Evolutionary conservation across 2,888 invertebrate genomes (phyloP), one percentile per base, ranked within the genome.

Genomic region (Eumerus sabulonum): DNA sequence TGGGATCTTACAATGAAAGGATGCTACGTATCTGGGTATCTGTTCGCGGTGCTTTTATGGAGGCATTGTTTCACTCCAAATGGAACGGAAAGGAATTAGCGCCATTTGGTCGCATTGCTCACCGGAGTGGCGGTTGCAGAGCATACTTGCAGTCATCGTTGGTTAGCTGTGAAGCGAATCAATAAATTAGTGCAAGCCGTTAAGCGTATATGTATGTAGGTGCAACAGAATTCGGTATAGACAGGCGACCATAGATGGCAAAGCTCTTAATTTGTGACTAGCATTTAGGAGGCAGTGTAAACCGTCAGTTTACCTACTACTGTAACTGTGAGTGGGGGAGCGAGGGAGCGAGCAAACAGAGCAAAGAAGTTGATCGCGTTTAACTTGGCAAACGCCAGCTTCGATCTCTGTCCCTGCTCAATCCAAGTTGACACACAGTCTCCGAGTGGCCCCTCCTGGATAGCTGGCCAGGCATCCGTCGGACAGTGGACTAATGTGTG

Each of bases 21-120:
- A 68, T 9, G 12, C 27, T 27, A 27, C 7, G 27, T 27, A 27
- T 2, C 27, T 27, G 27, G 27, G 27, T 27, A 54, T 51, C 45
- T 62, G 48, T 54, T 42, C 51, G 13, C 27, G 36, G 36, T 17
- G 12, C 9, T 16, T 60, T 63, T 16, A 62, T 40, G 47, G 68
- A 63, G 74, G 79, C 68, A 70, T 74, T 74, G 79, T 74, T 79
- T 54, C 59, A 74, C 42, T 27, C 79, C 79, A 74, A 79, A 77
- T 62, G 27, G 27, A 27, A 27, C 2, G 27, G 27, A 27, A 27
- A 27, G 27, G 57, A 74, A 70, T 76, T 68, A 74, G 74, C 74
- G 74, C 74, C 68, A 68, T 74, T 60, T 67, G 60, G 16, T 40
- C 5, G 40, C 27, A 13, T 27, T 3, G 12, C 35, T 7, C n/a